Evolutionary conservation across 2,113 vertebrate genomes (phyloP).

Genomic region (Apteryx owenii): DNA sequence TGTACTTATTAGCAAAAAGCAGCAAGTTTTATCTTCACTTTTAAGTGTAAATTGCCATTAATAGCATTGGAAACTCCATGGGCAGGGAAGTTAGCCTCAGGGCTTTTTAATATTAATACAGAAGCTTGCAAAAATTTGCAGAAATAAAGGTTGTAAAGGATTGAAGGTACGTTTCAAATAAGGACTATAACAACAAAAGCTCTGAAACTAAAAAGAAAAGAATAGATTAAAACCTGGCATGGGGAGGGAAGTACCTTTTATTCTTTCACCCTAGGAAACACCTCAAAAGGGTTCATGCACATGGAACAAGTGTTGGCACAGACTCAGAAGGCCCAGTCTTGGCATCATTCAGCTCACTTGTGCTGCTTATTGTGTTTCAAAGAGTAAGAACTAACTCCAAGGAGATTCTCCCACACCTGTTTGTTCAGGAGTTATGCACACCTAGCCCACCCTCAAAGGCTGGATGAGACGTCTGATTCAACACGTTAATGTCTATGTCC

Average conservation of each 20-base stretch:
- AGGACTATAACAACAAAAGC: background rate
- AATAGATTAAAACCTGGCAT: background rate
- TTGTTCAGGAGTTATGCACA: background rate
- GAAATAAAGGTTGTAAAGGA: background rate
- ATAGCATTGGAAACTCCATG: background rate
- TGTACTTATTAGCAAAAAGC: background rate
- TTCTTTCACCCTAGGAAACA: background rate
- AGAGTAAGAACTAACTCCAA: background rate
- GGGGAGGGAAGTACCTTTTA: background rate
- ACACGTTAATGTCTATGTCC: accelerated
- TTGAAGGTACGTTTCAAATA: background rate
- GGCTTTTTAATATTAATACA: background rate
- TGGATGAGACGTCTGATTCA: background rate
- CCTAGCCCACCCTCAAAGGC: background rate
- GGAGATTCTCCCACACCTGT: background rate
- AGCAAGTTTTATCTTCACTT: background rate
- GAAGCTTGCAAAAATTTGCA: background rate
- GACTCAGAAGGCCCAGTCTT: background rate
- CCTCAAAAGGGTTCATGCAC: background rate
- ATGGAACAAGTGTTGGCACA: background rate
- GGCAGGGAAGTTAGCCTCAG: background rate
- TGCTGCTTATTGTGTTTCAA: background rate
- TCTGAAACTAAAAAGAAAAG: background rate
- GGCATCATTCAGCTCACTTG: background rate
- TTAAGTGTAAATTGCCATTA: background rate